Evolutionary conservation across 2,113 vertebrate species (phyloP).

Genomic region (Pachyramphus minor): DNA sequence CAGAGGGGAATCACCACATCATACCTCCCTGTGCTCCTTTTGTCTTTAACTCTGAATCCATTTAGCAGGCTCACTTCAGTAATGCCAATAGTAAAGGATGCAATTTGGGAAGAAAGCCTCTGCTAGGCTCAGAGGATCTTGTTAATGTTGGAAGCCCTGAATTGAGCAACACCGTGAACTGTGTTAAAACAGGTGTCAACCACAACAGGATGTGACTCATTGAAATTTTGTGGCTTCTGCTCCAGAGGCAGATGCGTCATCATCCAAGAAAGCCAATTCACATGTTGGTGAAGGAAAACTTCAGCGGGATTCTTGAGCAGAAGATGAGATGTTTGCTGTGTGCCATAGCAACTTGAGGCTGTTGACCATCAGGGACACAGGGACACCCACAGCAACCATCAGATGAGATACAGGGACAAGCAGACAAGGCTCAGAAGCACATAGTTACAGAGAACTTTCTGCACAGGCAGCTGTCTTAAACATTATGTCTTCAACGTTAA

Average conservation of each 20-base stretch:
- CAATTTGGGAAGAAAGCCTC: background rate
- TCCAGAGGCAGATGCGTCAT: background rate
- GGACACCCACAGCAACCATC: background rate
- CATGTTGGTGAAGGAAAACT: background rate
- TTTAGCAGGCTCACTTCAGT: background rate
- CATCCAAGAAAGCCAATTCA: background rate
- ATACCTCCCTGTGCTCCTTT: background rate
- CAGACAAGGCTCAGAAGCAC: background rate
- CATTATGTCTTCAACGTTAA: background rate
- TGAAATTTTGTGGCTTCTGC: background rate
- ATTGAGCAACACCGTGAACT: background rate
- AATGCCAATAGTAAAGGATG: background rate
- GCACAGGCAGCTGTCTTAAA: background rate
- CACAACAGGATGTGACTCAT: background rate
- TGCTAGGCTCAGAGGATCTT: background rate
- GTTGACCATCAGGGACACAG: background rate
- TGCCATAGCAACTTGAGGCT: background rate
- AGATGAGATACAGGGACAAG: background rate
- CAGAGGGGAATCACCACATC: background rate
- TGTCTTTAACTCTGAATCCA: background rate
- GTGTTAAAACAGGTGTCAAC: background rate
- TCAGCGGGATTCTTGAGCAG: background rate
- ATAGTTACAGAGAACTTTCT: background rate
- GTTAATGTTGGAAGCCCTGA: background rate
- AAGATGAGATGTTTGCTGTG: background rate